Evolutionary conservation across 2,797 vertebrate species (phyloP).

Genomic region (Coccyzus lansbergi): DNA sequence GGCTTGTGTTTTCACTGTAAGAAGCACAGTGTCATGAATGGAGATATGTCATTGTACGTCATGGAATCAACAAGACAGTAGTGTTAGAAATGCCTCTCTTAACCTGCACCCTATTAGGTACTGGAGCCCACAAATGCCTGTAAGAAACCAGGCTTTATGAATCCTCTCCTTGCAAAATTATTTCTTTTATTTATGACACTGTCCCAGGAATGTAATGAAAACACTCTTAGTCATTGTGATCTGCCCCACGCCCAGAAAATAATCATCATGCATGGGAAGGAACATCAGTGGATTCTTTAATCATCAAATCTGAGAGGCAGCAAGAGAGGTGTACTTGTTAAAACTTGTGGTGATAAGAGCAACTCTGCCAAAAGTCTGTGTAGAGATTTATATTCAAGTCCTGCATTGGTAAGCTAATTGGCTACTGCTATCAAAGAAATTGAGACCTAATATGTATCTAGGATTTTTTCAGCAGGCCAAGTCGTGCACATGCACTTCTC

Average conservation of each 20-base stretch:
- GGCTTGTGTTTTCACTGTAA: not conserved
- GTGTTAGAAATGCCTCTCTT: not conserved
- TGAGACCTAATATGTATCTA: not conserved
- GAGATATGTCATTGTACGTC: not conserved
- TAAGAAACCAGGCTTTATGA: not conserved
- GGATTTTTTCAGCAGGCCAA: not conserved
- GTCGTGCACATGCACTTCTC: not conserved
- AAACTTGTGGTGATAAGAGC: slow-evolving; percentile 12
- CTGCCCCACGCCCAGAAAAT: slow-evolving; percentile 55
- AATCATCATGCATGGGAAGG: not conserved
- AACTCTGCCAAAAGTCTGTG: not conserved
- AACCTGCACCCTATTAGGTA: not conserved
- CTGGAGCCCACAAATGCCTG: not conserved
- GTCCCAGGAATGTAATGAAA: not conserved
- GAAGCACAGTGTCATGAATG: not conserved
- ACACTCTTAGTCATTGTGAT: not conserved
- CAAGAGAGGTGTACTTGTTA: not conserved
- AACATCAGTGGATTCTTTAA: slow-evolving; percentile 48
- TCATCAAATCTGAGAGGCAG: not conserved
- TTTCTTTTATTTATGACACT: not conserved
- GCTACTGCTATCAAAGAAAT: not conserved
- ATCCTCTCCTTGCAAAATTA: not conserved
- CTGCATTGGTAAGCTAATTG: slow-evolving; percentile 2
- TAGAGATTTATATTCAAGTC: not conserved
- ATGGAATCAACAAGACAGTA: not conserved